Conservation (phyloP, 2,797 vertebrate species). For the Corythornis leucogaster region DNA sequence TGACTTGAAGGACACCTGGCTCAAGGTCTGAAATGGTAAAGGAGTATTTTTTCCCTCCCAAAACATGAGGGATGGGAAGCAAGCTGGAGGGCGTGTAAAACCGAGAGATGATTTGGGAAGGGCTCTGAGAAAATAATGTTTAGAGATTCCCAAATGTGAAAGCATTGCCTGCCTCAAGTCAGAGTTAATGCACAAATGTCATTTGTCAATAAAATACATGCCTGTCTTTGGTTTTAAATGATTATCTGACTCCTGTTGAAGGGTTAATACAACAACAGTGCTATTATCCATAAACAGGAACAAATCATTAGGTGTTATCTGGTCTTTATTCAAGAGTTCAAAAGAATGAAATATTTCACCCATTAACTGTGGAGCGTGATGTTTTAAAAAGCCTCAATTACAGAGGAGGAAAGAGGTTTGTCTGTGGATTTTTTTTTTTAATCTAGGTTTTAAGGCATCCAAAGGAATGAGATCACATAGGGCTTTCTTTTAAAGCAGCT, state of each 20-base stretch:
- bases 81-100: not conserved
- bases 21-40: not conserved
- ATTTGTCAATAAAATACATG: not conserved
- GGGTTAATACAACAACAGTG: not conserved
- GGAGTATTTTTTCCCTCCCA: not conserved
- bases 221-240: not conserved
- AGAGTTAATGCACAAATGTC: not conserved
- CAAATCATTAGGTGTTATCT: not conserved
- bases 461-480: not conserved
- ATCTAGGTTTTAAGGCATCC: not conserved
- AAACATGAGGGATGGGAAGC: not conserved
- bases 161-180: not conserved
- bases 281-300: not conserved
- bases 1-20: not conserved
- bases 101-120: not conserved
- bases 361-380: not conserved
- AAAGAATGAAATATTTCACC: not conserved
- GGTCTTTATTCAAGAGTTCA: not conserved
- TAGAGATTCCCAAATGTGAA: not conserved
- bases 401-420: not conserved
- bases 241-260: not conserved
- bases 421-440: too few relatives aligned
- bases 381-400: not conserved
- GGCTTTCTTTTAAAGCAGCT: not conserved
- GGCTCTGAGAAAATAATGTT: not conserved